Base-by-base conservation (phyloP, 2,888 invertebrate species). In the Panzeria rudis region DNA sequence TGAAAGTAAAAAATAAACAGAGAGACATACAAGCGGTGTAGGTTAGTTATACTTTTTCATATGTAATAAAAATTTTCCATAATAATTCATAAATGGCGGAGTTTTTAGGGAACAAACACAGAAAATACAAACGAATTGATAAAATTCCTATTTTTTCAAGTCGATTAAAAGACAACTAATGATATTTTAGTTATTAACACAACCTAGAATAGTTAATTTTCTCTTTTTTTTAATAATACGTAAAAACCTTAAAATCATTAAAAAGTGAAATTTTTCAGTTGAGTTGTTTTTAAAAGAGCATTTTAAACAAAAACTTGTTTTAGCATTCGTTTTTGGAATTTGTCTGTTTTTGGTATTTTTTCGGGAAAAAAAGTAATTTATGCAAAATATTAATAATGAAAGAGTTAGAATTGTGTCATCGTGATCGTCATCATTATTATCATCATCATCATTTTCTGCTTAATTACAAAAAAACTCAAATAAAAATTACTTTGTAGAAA, bases 351-450 rank as follows among this genome's bases (percentile, higher is more conserved):
- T 38, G 38, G 50, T 52, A 62, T 52, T 75, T 69, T 62, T 61
- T 29, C 29, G 5, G 5, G 17, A 68, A 75, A 32, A 62, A 52
- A 50, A 29, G 20, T 61, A 68, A 78, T 77, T 83, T 77, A 72
- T 78, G 44, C 59, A 68, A 64, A 77, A 32, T 7, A 77, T 68
- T 50, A 44, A n/a, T n/a, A n/a, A 69, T 62, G 66, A 68, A 66
- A 77, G 35, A 59, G 41, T 68, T 73, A 76, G 80, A 80, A 84
- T 80, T 80, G 84, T 84, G 80, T 84, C 83, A 84, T 84, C 79
- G 20, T 76, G 23, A 71, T 64, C 23, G 38, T 54, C 25, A n/a
- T 8, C 11, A 15, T 17, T 5, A 29, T 15, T n/a, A 4, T 32
- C 8, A 8, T 59, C 59, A 32, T 29, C 9, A 59, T 32, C 29